Conservation (phyloP, 2,888 invertebrate genomes). For the Sphaerophoria rueppellii region DNA sequence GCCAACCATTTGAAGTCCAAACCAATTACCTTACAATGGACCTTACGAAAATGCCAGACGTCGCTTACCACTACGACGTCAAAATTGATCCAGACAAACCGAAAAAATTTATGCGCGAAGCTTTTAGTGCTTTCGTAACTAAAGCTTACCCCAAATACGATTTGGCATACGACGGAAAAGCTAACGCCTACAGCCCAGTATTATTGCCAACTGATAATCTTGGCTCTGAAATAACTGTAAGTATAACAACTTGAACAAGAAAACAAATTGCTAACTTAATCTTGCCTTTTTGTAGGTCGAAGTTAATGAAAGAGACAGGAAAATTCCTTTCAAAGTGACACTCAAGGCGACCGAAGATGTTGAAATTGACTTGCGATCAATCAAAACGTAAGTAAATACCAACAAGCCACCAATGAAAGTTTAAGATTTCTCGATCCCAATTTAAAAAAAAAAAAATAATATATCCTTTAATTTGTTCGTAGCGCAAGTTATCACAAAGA, state of each 20-base stretch:
- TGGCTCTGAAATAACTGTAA: constrained; percentile 76
- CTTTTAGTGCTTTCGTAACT: constrained; percentile 81
- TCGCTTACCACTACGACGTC: constrained; percentile 92
- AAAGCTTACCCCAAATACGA: constrained; percentile 81
- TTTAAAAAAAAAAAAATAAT: not conserved
- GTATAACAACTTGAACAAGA: constrained; percentile 5
- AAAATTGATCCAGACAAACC: constrained; percentile 87
- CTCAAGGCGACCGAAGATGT: constrained; percentile 77
- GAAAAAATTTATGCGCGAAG: constrained; percentile 84
- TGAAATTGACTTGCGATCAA: constrained; percentile 77
- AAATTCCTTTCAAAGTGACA: constrained; percentile 75
- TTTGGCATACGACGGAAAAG: constrained; percentile 89
- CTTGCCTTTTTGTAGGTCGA: constrained; percentile 74
- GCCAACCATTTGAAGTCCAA: constrained; percentile 82
- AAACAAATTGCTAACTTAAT: not conserved
- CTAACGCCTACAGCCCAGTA: constrained; percentile 84
- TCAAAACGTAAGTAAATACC: constrained; percentile 76
- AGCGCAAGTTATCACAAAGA: constrained; percentile 77
- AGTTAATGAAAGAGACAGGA: constrained; percentile 72
- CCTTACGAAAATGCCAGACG: constrained; percentile 82
- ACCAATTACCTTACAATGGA: constrained; percentile 87
- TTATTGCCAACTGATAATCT: constrained; percentile 64
- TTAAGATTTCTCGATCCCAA: not conserved
- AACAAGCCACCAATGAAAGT: not conserved
- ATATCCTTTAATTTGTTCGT: not conserved